phyloP scores from a whole-genome alignment of 1,140 invertebrate genomes.

The Propsilocerus akamusi region DNA sequence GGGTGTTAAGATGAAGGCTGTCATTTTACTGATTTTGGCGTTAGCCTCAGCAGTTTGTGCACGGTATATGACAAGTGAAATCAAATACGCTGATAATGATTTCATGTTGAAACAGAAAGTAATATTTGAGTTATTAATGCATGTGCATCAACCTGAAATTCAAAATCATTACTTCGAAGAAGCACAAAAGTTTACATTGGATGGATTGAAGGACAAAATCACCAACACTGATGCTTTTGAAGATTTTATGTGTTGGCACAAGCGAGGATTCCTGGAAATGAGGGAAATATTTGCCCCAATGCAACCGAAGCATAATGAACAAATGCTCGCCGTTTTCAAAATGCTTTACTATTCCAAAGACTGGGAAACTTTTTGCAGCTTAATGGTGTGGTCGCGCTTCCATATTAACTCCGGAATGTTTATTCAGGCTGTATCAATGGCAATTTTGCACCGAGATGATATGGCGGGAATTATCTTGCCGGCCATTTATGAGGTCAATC shows the following conservation, averaged over 20 bases:
- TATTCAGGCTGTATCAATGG: conserved; percentile 34
- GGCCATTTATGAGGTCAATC: conserved; percentile 40
- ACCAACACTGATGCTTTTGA: neutral
- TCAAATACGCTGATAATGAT: conserved; percentile 23
- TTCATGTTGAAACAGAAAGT: conserved; percentile 35
- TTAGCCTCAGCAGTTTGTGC: conserved; percentile 22
- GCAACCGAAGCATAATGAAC: conserved; percentile 13
- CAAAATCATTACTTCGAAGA: conserved; percentile 14
- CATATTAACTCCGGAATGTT: conserved; percentile 41
- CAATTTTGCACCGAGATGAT: conserved; percentile 35
- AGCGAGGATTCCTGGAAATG: conserved; percentile 17
- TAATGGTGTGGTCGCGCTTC: conserved; percentile 33
- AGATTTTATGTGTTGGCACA: conserved; percentile 9
- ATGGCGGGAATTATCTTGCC: conserved; percentile 36
- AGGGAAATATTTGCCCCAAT: conserved; percentile 16
- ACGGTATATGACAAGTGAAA: conserved; percentile 23
- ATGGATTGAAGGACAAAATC: neutral
- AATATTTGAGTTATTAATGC: conserved; percentile 38
- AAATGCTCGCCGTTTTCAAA: conserved; percentile 10
- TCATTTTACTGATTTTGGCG: conserved; percentile 14
- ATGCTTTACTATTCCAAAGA: conserved; percentile 20
- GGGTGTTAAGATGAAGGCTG: conserved; percentile 16
- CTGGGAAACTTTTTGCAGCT: conserved; percentile 25
- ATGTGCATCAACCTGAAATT: conserved; percentile 32
- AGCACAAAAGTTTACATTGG: conserved; percentile 12